These are phyloP conservation scores for Leptopilina clavipes DNA, from an alignment of 1,140 invertebrate genomes.

Conservation along the genomic window DNA sequence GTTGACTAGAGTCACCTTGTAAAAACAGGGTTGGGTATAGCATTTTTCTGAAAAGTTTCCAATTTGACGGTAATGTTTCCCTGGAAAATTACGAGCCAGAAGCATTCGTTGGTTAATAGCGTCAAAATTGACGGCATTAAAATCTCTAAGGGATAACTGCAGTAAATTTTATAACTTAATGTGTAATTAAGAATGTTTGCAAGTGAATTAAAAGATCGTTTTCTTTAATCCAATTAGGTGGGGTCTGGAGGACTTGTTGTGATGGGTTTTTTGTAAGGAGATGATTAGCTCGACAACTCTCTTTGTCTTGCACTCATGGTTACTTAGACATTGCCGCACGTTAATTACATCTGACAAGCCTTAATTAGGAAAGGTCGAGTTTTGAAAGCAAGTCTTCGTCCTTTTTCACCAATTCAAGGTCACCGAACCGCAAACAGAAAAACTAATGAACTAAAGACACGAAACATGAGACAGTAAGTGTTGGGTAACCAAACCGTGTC, in stretches of 20 bases:
- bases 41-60: too few relatives aligned
- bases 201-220: conserved; percentile 34
- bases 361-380: conserved; percentile 29
- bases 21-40: too few relatives aligned
- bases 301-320: conserved; percentile 15
- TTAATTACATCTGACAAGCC: conserved; percentile 21
- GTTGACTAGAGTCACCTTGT: too few relatives aligned
- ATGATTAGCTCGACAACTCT: conserved; percentile 28
- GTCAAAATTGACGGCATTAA: too few relatives aligned
- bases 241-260: conserved; percentile 16
- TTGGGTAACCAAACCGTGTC: background rate
- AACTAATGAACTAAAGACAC: background rate
- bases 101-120: too few relatives aligned
- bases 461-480: background rate
- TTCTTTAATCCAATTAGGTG: conserved; percentile 25
- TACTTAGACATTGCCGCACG: conserved; percentile 3
- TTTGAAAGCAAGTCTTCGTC: conserved; percentile 14
- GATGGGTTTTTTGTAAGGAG: background rate
- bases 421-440: background rate
- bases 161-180: background rate
- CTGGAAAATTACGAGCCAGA: too few relatives aligned
- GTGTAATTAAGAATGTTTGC: conserved; percentile 20
- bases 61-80: too few relatives aligned
- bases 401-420: background rate
- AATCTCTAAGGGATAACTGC: too few relatives aligned